phyloP scores from a whole-genome alignment of 2,113 vertebrate species.

The Tupaia chinensis region DNA sequence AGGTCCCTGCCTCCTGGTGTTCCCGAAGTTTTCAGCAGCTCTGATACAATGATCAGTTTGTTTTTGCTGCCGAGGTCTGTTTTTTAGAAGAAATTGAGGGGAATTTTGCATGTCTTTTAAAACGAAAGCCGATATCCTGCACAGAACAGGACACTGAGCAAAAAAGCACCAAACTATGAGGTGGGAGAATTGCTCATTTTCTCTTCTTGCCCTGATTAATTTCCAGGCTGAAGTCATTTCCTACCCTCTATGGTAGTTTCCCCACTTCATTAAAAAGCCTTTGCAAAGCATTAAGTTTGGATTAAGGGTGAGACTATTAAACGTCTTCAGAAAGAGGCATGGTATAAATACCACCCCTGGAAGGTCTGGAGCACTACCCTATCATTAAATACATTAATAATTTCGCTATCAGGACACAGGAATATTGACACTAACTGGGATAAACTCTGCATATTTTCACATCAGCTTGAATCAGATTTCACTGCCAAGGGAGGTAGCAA shows the following conservation, averaged over 20 bases:
- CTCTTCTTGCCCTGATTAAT: constrained; percentile 29
- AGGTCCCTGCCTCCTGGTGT: neutral
- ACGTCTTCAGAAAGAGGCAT: constrained; percentile 27
- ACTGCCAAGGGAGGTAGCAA: neutral
- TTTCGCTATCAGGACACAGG: neutral
- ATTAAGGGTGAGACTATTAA: constrained; percentile 18
- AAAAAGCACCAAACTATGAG: neutral
- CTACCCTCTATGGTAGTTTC: neutral
- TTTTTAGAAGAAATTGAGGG: constrained; percentile 44
- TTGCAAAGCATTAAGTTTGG: constrained; percentile 42
- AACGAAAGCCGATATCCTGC: constrained; percentile 62
- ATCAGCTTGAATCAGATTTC: neutral
- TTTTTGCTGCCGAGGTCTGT: constrained; percentile 49
- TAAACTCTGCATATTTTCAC: neutral
- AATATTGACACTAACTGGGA: neutral
- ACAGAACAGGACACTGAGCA: constrained; percentile 15
- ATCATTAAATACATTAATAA: constrained; percentile 6
- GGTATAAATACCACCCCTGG: neutral
- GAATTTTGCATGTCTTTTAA: constrained; percentile 59
- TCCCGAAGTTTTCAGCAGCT: neutral
- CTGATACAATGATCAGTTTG: constrained; percentile 65
- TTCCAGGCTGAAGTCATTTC: constrained; percentile 6
- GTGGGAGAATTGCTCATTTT: neutral
- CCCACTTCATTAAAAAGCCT: constrained; percentile 47
- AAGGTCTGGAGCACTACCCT: neutral